phyloP scores from a whole-genome alignment of 2,113 vertebrate species.

The Sula dactylatra region DNA sequence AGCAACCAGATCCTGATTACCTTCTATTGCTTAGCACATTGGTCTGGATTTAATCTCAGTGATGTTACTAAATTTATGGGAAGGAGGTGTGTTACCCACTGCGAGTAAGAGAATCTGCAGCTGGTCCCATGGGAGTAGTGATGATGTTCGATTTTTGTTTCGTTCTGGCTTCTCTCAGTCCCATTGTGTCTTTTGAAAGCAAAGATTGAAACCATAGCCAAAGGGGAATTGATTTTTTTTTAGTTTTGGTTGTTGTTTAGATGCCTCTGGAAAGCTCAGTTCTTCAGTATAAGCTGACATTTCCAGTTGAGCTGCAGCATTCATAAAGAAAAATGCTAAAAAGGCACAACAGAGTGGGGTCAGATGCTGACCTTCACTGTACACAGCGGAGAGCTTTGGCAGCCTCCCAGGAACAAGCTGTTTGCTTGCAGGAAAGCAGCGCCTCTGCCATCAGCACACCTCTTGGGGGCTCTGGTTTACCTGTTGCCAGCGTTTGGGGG shows the following conservation, averaged over 20 bases:
- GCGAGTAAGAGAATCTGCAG: not conserved
- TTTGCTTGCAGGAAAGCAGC: not conserved
- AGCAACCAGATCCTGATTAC: not conserved
- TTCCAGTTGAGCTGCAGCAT: not conserved
- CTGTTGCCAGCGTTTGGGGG: fast-evolving
- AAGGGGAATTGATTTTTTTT: not conserved
- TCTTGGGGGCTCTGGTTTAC: not conserved
- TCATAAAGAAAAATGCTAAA: not conserved
- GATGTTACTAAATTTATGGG: not conserved
- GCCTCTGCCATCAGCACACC: not conserved
- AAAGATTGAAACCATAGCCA: not conserved
- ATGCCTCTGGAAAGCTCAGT: not conserved
- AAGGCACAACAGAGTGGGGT: not conserved
- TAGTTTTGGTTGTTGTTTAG: not conserved
- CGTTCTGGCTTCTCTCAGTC: not conserved
- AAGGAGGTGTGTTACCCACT: not conserved
- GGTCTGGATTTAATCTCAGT: not conserved
- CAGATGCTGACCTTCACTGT: not conserved
- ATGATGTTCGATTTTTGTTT: not conserved
- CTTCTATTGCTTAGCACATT: not conserved
- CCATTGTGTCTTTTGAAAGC: not conserved
- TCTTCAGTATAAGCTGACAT: not conserved
- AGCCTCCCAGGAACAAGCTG: not conserved
- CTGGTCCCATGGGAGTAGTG: not conserved
- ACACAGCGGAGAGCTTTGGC: fast-evolving